Evolutionary conservation across 1,140 invertebrate species (phyloP), one percentile per base, ranked within the genome.

Genomic region (Nomia melanderi): DNA sequence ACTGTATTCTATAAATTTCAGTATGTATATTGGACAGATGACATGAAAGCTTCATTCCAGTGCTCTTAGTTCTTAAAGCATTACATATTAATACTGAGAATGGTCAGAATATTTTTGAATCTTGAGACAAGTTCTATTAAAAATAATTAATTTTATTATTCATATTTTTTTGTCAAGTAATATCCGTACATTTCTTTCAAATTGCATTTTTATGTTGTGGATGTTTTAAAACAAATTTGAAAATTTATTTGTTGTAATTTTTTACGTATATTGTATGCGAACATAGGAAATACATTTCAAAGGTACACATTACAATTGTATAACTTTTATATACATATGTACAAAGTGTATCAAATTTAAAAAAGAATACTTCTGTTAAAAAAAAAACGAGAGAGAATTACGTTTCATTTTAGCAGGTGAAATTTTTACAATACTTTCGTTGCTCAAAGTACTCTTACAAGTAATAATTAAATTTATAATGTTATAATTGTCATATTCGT

Each of bases 241-340:
- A 44, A 44, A 44, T 44, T 44, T 44, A 44, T 44, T 44, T 50
- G 20, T 50, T 50, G 9, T 23, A 23, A 25, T 12, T 59, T 59
- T 75, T 36, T 27, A 47, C 2, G 6, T 27, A 17, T 65, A 29
- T 56, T 53, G 8, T 17, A 25, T 69, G 59, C 25, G 41, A 41
- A 60, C 53, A 14, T 70, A 77, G 29, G 17, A 70, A 77, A 62
- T 60, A 70, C 50, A 71, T 62, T 62, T 77, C n/a, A 56, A 60
- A 62, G 62, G 62, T 56, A 56, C 33, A 44, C 36, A 12, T 44
- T 63, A 71, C 66, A 71, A 20, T 60, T 27, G 0, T 23, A 31
- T 53, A 36, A 39, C 66, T 60, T 36, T 76, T 62, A 64, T 60
- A 41, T 77, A 66, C 47, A 72, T 77, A 63, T 81, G 39, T 81